These are phyloP conservation scores for Cryptus armator DNA, from an alignment of 2,888 invertebrate genomes.

Conservation along the genomic window DNA sequence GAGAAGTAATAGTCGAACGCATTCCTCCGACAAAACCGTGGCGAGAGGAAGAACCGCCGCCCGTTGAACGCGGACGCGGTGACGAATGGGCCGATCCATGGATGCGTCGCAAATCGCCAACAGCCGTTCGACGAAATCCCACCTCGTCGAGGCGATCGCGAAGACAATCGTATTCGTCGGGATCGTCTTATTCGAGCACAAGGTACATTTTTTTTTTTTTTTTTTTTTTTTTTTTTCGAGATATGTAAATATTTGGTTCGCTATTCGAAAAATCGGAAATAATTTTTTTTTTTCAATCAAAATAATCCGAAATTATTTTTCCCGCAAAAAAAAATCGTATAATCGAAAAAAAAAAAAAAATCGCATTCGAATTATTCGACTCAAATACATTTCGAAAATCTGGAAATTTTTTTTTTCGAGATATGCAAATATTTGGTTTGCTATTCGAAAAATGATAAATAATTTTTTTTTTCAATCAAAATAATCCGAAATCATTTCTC, in stretches of 20 bases:
- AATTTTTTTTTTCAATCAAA: not conserved
- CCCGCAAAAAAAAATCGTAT: too few relatives aligned
- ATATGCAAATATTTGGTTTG: too few relatives aligned
- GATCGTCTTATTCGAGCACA: slow-evolving; percentile 89
- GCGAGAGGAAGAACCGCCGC: slow-evolving; percentile 82
- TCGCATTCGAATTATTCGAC: too few relatives aligned
- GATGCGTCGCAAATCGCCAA: slow-evolving; percentile 92
- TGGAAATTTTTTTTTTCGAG: too few relatives aligned
- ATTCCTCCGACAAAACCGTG: slow-evolving; percentile 85
- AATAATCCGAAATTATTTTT: too few relatives aligned
- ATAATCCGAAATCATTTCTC: too few relatives aligned
- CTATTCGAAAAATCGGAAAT: too few relatives aligned
- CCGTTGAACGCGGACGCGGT: slow-evolving; percentile 86
- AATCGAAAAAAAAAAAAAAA: too few relatives aligned
- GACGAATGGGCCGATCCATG: slow-evolving; percentile 99
- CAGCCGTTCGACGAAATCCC: slow-evolving; percentile 78
- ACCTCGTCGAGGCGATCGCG: slow-evolving; percentile 81
- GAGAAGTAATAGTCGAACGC: slow-evolving; percentile 92
- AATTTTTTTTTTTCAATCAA: not conserved
- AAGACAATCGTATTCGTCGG: slow-evolving; percentile 90
- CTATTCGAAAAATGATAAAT: too few relatives aligned
- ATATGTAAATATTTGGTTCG: too few relatives aligned
- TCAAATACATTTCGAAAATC: too few relatives aligned
- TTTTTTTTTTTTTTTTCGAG: slow-evolving; percentile 3
- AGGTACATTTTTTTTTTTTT: slow-evolving; percentile 85